Evolutionary conservation across 1,140 invertebrate genomes (phyloP).

Genomic region (Melipona quadrifasciata): DNA sequence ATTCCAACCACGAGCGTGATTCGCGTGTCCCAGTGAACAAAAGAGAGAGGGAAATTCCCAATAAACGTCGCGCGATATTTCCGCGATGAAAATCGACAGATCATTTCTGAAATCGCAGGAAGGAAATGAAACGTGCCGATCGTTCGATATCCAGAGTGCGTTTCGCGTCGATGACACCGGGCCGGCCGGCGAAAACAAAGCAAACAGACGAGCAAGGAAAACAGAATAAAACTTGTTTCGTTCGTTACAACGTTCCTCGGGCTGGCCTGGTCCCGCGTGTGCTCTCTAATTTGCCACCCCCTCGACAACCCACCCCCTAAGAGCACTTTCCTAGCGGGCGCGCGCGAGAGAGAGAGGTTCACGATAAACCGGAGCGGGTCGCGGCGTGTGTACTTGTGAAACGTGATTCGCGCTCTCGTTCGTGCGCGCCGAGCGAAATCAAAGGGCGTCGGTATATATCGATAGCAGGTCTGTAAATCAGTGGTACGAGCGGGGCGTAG

Average conservation of each 20-base stretch:
- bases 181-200: constrained; percentile 16
- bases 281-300: constrained; percentile 42
- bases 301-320: background rate
- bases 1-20: too few species aligned
- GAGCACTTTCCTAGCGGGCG: background rate
- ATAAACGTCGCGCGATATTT: background rate
- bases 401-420: constrained; percentile 39
- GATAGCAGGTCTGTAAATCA: constrained; percentile 20
- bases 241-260: constrained; percentile 42
- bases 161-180: constrained; percentile 27
- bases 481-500: background rate
- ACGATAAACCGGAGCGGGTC: constrained; percentile 20
- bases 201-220: constrained; percentile 34
- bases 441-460: constrained; percentile 27
- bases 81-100: background rate
- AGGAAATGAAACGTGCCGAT: background rate
- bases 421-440: constrained; percentile 32
- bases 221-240: constrained; percentile 46
- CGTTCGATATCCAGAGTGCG: background rate
- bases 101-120: background rate
- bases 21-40: too few species aligned
- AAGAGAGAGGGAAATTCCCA: too few species aligned
- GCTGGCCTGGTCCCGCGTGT: background rate
- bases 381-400: constrained; percentile 34
- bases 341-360: too few species aligned